Conservation (phyloP, 2,797 vertebrate genomes). For the Fundulus diaphanus region DNA sequence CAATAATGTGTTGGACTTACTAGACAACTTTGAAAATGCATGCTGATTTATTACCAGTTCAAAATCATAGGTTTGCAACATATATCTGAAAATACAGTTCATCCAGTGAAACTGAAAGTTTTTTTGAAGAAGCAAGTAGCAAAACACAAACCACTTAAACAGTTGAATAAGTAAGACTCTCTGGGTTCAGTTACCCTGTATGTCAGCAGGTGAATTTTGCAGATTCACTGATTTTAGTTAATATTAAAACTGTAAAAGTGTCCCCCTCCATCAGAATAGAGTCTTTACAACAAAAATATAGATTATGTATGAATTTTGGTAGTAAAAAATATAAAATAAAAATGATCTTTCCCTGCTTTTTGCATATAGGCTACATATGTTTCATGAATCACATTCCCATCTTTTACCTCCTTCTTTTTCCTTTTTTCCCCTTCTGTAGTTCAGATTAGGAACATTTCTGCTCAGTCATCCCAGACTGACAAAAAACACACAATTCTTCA, state of each 20-base stretch:
- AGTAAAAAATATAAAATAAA: too few relatives aligned
- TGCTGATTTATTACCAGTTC: not conserved
- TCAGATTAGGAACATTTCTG: conserved; percentile 67
- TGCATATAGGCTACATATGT: too few relatives aligned
- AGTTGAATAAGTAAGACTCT: not conserved
- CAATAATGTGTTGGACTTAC: conserved; percentile 10
- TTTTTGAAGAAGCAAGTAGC: not conserved
- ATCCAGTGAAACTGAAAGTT: not conserved
- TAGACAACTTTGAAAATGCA: not conserved
- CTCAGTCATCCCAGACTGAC: conserved; percentile 76
- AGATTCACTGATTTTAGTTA: not conserved
- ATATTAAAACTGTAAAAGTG: not conserved
- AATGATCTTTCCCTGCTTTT: not conserved
- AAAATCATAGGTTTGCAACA: not conserved
- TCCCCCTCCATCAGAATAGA: not conserved
- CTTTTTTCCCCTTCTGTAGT: conserved; percentile 4
- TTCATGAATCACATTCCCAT: too few relatives aligned
- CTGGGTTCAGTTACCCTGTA: not conserved
- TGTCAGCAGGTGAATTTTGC: not conserved
- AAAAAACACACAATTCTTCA: conserved; percentile 72
- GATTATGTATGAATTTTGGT: not conserved
- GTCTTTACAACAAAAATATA: not conserved
- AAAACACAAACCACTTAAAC: not conserved
- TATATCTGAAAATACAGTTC: not conserved
- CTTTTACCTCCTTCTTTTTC: too few relatives aligned